Conservation (phyloP, 2,888 invertebrate genomes). For the Habroteleia sp. region DNA sequence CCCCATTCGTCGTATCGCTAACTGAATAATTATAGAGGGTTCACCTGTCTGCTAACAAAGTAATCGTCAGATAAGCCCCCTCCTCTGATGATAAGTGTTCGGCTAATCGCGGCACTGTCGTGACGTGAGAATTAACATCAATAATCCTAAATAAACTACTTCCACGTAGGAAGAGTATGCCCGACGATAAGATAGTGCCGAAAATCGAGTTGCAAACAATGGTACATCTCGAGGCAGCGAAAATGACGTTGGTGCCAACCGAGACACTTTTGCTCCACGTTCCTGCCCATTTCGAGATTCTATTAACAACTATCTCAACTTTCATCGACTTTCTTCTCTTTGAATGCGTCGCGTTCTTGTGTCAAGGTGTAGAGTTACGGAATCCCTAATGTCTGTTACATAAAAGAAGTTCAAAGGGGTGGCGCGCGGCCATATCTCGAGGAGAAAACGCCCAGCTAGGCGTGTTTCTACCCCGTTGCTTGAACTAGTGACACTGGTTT, state of each 20-base stretch:
- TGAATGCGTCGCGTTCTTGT: slow-evolving; percentile 26
- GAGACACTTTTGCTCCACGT: slow-evolving; percentile 27
- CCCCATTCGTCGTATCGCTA: slow-evolving; percentile 32
- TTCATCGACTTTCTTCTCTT: slow-evolving; percentile 44
- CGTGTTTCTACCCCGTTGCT: slow-evolving; percentile 43
- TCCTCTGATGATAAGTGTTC: slow-evolving; percentile 33
- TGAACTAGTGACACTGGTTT: slow-evolving; percentile 59
- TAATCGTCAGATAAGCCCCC: slow-evolving; percentile 57
- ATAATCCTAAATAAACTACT: slow-evolving; percentile 40
- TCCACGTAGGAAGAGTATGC: background rate
- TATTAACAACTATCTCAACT: slow-evolving; percentile 29
- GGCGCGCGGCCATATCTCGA: slow-evolving; percentile 26
- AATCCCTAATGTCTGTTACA: slow-evolving; percentile 37
- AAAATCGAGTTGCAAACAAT: slow-evolving; percentile 4
- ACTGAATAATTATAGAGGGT: slow-evolving; percentile 62
- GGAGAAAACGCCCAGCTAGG: slow-evolving; percentile 47
- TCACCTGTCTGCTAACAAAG: slow-evolving; percentile 58
- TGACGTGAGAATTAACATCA: slow-evolving; percentile 43
- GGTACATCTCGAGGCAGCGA: background rate
- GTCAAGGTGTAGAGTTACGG: slow-evolving; percentile 50
- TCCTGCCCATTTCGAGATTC: background rate
- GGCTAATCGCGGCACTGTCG: slow-evolving; percentile 52
- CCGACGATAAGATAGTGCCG: slow-evolving; percentile 16
- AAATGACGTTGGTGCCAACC: background rate
- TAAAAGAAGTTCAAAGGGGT: slow-evolving; percentile 44